Conservation (phyloP, 2,113 vertebrate genomes). For the Ictidomys tridecemlineatus region DNA sequence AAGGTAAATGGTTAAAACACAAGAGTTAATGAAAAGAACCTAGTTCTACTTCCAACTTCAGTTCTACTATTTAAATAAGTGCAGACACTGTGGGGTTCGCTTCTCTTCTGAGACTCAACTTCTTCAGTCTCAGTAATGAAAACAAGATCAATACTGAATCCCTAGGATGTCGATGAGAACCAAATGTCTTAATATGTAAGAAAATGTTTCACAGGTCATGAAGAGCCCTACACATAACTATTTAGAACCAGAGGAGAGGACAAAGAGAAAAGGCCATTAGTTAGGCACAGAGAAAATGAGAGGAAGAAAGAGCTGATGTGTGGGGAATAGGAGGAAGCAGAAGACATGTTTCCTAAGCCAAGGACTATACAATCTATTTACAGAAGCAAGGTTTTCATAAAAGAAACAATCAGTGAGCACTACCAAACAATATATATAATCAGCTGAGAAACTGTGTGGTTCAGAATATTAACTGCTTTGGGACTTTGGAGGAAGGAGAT, state of each 20-base stretch:
- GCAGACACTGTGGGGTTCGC: fast-evolving
- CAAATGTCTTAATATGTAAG: background rate
- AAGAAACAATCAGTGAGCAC: slow-evolving; percentile 51
- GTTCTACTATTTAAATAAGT: background rate
- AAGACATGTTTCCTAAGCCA: slow-evolving; percentile 12
- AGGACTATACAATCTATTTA: slow-evolving; percentile 44
- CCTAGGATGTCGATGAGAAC: background rate
- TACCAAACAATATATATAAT: slow-evolving; percentile 46
- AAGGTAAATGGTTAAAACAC: background rate
- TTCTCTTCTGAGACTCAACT: background rate
- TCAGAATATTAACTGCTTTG: slow-evolving; percentile 53
- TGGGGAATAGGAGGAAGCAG: background rate
- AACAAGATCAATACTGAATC: background rate
- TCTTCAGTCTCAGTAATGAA: background rate
- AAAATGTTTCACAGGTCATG: background rate
- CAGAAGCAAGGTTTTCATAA: slow-evolving; percentile 46
- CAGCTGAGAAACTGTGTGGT: background rate
- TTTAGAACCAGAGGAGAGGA: background rate
- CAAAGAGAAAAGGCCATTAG: background rate
- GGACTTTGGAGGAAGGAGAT: background rate
- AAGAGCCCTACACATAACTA: background rate
- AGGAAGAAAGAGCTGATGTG: background rate
- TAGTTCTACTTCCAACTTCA: background rate
- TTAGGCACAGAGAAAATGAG: background rate
- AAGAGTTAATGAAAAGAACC: background rate